Evolutionary conservation across 2,797 vertebrate genomes (phyloP).

Genomic region (Chloroceryle inda): DNA sequence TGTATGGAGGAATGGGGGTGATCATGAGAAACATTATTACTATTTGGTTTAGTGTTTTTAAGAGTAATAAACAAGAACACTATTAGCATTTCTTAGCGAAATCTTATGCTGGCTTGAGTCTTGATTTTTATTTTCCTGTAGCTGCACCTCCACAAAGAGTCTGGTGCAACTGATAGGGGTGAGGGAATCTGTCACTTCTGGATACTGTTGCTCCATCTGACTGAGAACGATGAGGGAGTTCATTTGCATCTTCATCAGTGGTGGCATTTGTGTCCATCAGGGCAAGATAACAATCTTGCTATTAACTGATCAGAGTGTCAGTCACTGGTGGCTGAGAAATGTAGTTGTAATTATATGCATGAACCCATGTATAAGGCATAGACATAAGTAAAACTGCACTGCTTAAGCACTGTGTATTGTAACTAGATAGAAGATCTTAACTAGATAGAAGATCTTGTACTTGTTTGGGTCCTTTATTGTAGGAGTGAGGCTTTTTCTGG

Average conservation of each 20-base stretch:
- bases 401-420: not conserved
- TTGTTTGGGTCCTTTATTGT: not conserved
- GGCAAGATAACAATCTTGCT: not conserved
- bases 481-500: not conserved
- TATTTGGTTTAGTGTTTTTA: slow-evolving; percentile 3
- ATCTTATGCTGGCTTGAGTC: not conserved
- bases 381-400: not conserved
- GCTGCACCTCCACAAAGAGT: not conserved
- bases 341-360: not conserved
- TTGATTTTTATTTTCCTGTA: not conserved
- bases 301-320: not conserved
- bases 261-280: not conserved
- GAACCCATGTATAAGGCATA: not conserved
- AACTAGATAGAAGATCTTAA: not conserved
- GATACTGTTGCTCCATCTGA: not conserved
- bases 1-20: not conserved
- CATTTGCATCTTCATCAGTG: not conserved
- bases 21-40: not conserved
- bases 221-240: not conserved
- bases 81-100: not conserved
- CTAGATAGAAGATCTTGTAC: no score
- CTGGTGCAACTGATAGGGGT: not conserved
- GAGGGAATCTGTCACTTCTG: not conserved
- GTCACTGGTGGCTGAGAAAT: not conserved
- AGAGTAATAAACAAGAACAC: not conserved